Base-by-base conservation (phyloP, 30 jellyfish, hydroid and myxozoan genomes). In the Kudoa iwatai region DNA sequence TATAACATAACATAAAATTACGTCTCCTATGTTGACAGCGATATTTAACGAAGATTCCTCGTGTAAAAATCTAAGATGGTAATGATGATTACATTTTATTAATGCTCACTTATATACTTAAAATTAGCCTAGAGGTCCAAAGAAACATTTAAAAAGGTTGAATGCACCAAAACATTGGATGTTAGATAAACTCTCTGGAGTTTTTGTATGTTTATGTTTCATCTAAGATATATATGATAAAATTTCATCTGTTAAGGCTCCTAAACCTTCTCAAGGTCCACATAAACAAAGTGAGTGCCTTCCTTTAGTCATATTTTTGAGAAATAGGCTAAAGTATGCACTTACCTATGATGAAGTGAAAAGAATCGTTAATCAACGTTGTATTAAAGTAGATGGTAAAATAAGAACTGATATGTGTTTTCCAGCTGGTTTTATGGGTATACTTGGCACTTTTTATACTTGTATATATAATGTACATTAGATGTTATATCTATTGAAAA, bases 161-260 rank as follows among this genome's bases (percentile, higher is more conserved):
- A 49, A 71, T 55, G 92, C 92, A 14, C 92, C 92, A 0, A 71
- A 55, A 59, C 92, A 71, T 71, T 71, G 92, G 92, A 71, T 71
- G 92, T 56, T 71, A 79, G 92, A 71, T 51, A 71, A 71, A 52
- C 65, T 71, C 39, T 58, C 86, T 46, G 92, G 92, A 13, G 52
- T 50, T 25, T 71, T 59, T 42, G 92, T 71, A 54, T 53, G 86
- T 59, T 2, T 13, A 1, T 21, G 10, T 28, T 25, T n/a, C n/a
- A n/a, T n/a, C n/a, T n/a, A n/a, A n/a, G n/a, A 28, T 6, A 28
- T 28, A 28, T n/a, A n/a, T 28, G n/a, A 28, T 28, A n/a, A 28
- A 1, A 16, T n/a, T 28, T 25, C 32, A 17, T 15, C 31, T 28
- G 50, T 42, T 25, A 23, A 68, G 90, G 90, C 90, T 16, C 90